Conservation (phyloP, 2,888 invertebrate genomes). For the Smittia sp. region DNA sequence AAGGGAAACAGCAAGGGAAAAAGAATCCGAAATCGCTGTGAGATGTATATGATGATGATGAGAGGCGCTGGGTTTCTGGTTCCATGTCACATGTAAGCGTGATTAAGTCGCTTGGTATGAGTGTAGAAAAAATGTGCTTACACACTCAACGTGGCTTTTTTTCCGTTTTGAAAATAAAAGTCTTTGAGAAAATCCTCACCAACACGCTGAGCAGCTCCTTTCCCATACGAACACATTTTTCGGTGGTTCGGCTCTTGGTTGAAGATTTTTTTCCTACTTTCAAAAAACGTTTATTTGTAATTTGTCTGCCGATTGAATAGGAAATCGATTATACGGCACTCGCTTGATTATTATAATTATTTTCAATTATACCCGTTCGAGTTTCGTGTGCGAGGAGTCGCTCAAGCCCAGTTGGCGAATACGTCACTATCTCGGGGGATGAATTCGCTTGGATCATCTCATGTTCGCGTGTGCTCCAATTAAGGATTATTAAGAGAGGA, state of each 20-base stretch:
- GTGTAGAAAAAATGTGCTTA: no score
- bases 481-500: neutral
- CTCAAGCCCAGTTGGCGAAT: neutral
- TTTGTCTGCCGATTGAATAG: conserved; percentile 41
- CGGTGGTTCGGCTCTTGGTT: conserved; percentile 29
- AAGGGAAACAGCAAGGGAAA: no score
- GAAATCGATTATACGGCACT: conserved; percentile 40
- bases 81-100: no score
- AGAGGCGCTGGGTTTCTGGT: no score
- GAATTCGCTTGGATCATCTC: neutral
- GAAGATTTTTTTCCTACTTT: conserved; percentile 27
- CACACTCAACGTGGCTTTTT: no score
- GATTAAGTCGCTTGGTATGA: no score
- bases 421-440: neutral
- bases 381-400: conserved; percentile 25
- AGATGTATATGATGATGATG: no score
- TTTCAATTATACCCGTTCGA: conserved; percentile 40
- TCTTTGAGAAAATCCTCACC: conserved; percentile 24
- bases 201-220: neutral
- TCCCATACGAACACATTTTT: conserved; percentile 29
- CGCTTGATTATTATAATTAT: conserved; percentile 41
- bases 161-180: no score
- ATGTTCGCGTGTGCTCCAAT: conserved; percentile 1
- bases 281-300: conserved; percentile 41
- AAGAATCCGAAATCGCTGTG: no score